Conservation (phyloP, 1,140 invertebrate species). For the Palaemon carinicauda region DNA sequence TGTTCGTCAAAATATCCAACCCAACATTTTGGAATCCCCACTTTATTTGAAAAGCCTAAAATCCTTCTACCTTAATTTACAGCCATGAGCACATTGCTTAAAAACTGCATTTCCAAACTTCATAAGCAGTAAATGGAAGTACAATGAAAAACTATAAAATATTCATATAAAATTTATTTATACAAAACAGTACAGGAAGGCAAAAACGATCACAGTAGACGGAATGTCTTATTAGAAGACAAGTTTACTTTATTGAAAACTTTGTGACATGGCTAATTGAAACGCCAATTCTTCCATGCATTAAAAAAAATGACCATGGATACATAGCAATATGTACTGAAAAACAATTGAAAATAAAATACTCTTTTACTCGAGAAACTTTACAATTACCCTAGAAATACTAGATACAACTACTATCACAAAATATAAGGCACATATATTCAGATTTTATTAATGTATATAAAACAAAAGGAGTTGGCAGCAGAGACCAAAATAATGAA, state of each 20-base stretch:
- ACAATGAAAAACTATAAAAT: not conserved
- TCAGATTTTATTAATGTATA: slow-evolving; percentile 50
- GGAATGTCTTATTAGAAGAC: slow-evolving; percentile 53
- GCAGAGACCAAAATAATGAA: too few species aligned
- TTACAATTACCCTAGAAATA: slow-evolving; percentile 14
- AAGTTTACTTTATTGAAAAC: slow-evolving; percentile 6
- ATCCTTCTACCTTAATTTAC: too few species aligned
- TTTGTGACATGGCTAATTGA: not conserved
- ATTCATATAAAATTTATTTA: slow-evolving; percentile 58
- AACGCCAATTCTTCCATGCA: not conserved
- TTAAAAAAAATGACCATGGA: slow-evolving; percentile 10
- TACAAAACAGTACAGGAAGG: slow-evolving; percentile 47
- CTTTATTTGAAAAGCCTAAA: too few species aligned
- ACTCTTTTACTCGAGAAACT: not conserved
- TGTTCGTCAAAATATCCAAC: too few species aligned
- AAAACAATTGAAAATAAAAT: slow-evolving; percentile 22
- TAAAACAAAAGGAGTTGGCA: not conserved
- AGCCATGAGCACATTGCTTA: too few species aligned
- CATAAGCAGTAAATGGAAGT: too few species aligned
- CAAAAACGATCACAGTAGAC: slow-evolving; percentile 54
- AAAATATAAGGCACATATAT: slow-evolving; percentile 51
- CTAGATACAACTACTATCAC: slow-evolving; percentile 51
- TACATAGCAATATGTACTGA: slow-evolving; percentile 27
- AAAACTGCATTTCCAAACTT: too few species aligned
- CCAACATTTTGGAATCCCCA: too few species aligned